Base-by-base conservation (phyloP, 2,888 invertebrate species). In the Heliconius charithonia region DNA sequence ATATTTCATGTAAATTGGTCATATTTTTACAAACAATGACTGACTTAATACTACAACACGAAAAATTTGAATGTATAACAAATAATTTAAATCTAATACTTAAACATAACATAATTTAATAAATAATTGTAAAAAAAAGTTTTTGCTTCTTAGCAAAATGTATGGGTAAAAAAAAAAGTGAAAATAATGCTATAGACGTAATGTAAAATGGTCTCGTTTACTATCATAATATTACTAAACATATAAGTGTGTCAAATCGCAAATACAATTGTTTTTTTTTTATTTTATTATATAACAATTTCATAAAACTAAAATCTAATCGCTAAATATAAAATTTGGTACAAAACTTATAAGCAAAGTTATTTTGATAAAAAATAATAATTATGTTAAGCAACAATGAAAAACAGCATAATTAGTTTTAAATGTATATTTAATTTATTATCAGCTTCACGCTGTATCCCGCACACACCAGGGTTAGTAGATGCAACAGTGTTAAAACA, bases 51-150 rank as follows among this genome's bases (percentile, higher is more conserved):
- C 32, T 72, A 37, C 22, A 56, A 71, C 56, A 72, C 56, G 56
- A 59, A 72, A 72, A 72, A 59, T 72, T 72, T 3, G 9, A 37
- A 70, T 70, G 45, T 22, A n/a, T 29, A 72, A 72, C 72, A 72
- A 59, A 59, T 37, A 13, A 72, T 72, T 59, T 22, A 59, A 32
- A 37, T 25, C 32, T 59, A 25, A 25, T 37, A 72, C 56, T 72
- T 72, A 59, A 72, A 72, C 9, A 72, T 16, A 56, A 56, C 71
- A 71, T 59, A 59, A 69, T 59, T 72, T 25, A 72, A 72, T 72
- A 72, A 72, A 72, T 72, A 72, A 59, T 37, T 59, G 59, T 72
- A 59, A 59, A 72, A 72, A 69, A 59, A 59, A n/a, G 1, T 56
- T 37, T n/a, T 37, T 59, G 59, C 72, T 37, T 37, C 56, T 56